Percentiles rank a stretch among this genome's conserved stretches.
These are phyloP conservation scores for Mormyrus proboscirostris DNA, from an alignment of 2,797 vertebrate species.

Conservation along the genomic window DNA sequence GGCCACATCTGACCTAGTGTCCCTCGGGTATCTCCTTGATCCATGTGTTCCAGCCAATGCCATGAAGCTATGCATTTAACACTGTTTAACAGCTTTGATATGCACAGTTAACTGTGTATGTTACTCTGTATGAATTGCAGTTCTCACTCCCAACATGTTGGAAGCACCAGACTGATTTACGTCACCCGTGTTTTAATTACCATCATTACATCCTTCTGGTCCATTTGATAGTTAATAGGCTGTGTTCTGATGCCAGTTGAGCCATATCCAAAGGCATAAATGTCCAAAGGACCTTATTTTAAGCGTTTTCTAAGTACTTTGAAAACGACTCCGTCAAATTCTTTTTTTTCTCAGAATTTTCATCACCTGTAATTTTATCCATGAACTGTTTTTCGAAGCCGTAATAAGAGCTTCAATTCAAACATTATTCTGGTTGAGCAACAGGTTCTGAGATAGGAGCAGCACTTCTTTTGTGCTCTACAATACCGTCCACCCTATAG, in stretches of 20 bases:
- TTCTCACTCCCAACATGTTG: neutral
- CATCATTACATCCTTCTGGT: constrained; percentile 6
- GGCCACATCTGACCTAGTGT: neutral
- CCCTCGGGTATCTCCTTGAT: neutral
- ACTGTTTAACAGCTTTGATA: neutral
- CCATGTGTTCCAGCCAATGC: neutral
- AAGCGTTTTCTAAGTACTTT: neutral
- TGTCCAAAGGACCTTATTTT: neutral
- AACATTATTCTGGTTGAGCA: neutral
- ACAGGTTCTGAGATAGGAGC: neutral
- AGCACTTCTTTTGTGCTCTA: neutral
- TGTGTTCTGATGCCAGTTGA: neutral
- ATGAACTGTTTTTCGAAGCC: neutral
- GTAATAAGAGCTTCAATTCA: neutral
- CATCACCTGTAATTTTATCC: neutral
- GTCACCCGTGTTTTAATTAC: neutral
- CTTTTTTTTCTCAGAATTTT: neutral
- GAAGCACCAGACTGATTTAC: neutral
- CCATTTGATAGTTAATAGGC: neutral
- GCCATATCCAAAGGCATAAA: neutral
- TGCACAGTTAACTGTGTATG: neutral
- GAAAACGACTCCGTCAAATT: neutral
- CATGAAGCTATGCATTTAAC: neutral
- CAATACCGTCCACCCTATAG: neutral
- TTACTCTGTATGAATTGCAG: too few species aligned